Conservation (phyloP, 2,888 invertebrate genomes). For the Empis stercorea region DNA sequence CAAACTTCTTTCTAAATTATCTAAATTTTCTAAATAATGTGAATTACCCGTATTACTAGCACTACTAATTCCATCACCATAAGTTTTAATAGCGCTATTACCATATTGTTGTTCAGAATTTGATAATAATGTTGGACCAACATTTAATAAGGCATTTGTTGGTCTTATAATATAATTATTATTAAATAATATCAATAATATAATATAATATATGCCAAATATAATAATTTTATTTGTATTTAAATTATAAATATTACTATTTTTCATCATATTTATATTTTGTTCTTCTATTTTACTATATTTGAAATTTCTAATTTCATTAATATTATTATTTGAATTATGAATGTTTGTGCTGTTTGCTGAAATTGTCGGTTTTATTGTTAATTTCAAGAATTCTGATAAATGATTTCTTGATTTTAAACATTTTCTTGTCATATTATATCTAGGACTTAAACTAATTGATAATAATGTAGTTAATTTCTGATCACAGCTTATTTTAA, state of each 20-base stretch:
- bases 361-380: not conserved
- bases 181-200: not conserved
- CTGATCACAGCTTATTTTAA: constrained; percentile 16
- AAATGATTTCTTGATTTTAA: constrained; percentile 8
- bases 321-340: not conserved
- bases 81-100: constrained; percentile 5
- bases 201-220: not conserved
- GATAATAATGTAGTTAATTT: not conserved
- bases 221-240: not conserved
- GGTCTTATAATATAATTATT: not conserved
- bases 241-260: no score
- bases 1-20: constrained; percentile 48
- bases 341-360: constrained; percentile 1
- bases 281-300: not conserved
- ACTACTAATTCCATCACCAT: constrained; percentile 7
- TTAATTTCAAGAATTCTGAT: not conserved
- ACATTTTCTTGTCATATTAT: constrained; percentile 16
- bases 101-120: constrained; percentile 4
- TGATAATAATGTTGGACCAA: constrained; percentile 15
- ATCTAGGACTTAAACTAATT: constrained; percentile 16
- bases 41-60: constrained; percentile 19
- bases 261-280: no score
- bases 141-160: constrained; percentile 16
- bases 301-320: not conserved
- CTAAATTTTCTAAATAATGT: constrained; percentile 43